Conservation (phyloP, 2,888 invertebrate species). For the Trichogramma evanescens region DNA sequence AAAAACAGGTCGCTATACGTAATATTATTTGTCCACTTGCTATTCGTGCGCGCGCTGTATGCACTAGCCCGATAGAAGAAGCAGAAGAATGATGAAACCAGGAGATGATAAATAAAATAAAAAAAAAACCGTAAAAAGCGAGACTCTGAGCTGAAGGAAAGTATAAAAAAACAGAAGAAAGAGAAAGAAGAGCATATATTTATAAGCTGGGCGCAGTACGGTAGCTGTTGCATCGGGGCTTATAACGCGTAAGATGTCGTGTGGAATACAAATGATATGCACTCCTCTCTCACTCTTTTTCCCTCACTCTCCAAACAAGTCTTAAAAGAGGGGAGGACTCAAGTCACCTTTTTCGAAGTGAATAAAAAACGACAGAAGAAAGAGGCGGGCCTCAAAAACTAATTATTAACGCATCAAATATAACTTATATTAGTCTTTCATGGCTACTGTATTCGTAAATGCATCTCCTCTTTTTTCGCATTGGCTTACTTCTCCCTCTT, state of each 20-base stretch:
- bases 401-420: slow-evolving; percentile 46
- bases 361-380: slow-evolving; percentile 15
- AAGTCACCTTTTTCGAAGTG: background rate
- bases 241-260: slow-evolving; percentile 25
- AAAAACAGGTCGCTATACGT: too few relatives aligned
- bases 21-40: too few relatives aligned
- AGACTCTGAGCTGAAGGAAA: background rate
- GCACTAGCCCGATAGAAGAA: too few relatives aligned
- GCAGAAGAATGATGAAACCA: too few relatives aligned
- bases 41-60: too few relatives aligned
- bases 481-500: slow-evolving; percentile 24
- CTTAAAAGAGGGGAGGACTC: background rate
- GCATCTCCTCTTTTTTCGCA: slow-evolving; percentile 22
- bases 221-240: slow-evolving; percentile 17
- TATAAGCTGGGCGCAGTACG: slow-evolving; percentile 6
- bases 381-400: slow-evolving; percentile 34
- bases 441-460: slow-evolving; percentile 41
- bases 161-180: background rate
- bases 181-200: slow-evolving; percentile 2
- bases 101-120: too few relatives aligned
- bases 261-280: slow-evolving; percentile 37
- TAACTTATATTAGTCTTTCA: slow-evolving; percentile 33
- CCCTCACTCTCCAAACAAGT: too few relatives aligned
- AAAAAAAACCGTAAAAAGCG: too few relatives aligned
- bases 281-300: slow-evolving; percentile 22